A percentile compares a stretch with the other conserved stretches of the same genome.
Conservation (phyloP, 30 jellyfish, hydroid and myxozoan species). For the Chrysaora quinquecirrha region DNA sequence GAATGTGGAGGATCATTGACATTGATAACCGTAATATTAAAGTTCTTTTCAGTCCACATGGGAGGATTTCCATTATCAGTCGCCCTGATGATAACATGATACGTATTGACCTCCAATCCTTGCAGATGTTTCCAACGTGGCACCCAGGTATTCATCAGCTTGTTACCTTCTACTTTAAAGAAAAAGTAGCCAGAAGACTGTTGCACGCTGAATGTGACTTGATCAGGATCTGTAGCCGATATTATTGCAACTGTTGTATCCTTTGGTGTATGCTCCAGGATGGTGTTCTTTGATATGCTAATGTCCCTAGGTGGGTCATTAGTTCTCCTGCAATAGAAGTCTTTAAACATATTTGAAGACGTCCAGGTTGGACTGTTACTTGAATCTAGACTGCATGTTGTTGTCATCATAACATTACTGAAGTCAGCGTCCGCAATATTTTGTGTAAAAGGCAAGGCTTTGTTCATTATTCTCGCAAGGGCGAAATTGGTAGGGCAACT, state of each 20-base stretch:
- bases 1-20: conserved; percentile 89
- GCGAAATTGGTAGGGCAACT: conserved; percentile 55
- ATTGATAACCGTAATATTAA: conserved; percentile 56
- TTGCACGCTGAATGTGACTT: conserved; percentile 42
- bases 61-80: conserved; percentile 78
- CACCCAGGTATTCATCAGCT: conserved; percentile 63
- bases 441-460: conserved; percentile 36
- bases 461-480: conserved; percentile 34
- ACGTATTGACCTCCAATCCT: conserved; percentile 24
- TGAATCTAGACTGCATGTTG: conserved; percentile 29
- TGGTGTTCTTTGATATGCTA: conserved; percentile 42
- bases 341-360: neutral
- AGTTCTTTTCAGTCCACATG: conserved; percentile 63
- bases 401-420: conserved; percentile 16
- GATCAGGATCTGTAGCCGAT: conserved; percentile 45
- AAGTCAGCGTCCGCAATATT: conserved; percentile 11
- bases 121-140: conserved; percentile 62
- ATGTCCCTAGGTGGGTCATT: conserved; percentile 86
- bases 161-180: conserved; percentile 50
- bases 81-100: conserved; percentile 71
- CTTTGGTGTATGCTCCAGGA: conserved; percentile 70
- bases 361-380: conserved; percentile 31
- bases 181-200: conserved; percentile 48
- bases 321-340: conserved; percentile 80
- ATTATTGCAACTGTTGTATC: conserved; percentile 72